phyloP scores from a whole-genome alignment of 1,140 invertebrate species.

The Dolichoris vasculosae region DNA sequence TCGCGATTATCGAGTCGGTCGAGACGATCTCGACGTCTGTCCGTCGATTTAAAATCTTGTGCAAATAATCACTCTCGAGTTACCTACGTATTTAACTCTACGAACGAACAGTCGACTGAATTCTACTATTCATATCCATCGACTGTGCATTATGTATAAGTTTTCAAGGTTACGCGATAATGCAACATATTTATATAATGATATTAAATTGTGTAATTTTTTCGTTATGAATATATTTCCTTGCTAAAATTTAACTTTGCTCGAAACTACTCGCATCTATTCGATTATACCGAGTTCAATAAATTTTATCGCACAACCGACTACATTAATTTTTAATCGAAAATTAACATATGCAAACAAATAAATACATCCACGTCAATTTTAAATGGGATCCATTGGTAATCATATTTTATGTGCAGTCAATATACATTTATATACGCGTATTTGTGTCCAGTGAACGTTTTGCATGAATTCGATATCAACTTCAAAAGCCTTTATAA shows the following conservation, averaged over 20 bases:
- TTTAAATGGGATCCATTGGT: background rate
- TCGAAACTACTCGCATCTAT: too few species aligned
- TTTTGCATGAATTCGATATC: background rate
- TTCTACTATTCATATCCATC: constrained; percentile 28
- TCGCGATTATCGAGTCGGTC: constrained; percentile 11
- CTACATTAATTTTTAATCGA: too few species aligned
- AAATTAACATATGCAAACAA: too few species aligned
- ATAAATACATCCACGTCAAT: too few species aligned
- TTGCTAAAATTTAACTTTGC: too few species aligned
- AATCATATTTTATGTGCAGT: background rate
- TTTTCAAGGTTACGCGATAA: background rate
- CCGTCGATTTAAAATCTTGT: constrained; percentile 20
- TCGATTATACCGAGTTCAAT: too few species aligned
- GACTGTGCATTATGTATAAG: constrained; percentile 13
- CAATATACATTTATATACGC: too few species aligned
- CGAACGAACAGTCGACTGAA: background rate
- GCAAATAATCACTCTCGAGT: constrained; percentile 32
- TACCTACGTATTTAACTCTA: background rate
- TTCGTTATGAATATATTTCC: background rate
- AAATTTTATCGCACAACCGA: too few species aligned
- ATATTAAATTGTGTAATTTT: background rate
- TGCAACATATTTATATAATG: background rate
- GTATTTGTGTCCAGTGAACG: background rate
- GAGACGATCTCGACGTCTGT: constrained; percentile 31
- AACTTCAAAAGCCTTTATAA: background rate